Evolutionary conservation across 2,113 vertebrate species (phyloP), one percentile per base, ranked within the genome.

Genomic region (Cygnus buccinator): DNA sequence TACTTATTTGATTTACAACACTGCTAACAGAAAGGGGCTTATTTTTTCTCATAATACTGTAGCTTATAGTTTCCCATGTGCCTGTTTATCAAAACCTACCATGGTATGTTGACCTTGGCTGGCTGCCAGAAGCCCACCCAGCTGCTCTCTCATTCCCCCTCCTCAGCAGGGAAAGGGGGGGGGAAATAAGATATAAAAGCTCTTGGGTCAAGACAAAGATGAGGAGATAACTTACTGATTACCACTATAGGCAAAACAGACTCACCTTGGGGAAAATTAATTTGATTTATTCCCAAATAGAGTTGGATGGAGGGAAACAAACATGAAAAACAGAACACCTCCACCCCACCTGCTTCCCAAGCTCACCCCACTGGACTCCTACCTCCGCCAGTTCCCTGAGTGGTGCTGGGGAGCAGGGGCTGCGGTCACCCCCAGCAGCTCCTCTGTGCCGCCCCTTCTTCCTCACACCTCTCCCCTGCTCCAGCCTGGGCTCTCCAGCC

Each of bases 161-260:
- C 22, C 19, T 48, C n/a, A 35, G 6, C 0, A 1, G 10, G 28
- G 23, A 23, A 22, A 21, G 4, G 16, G 31, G 3, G 22, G 3
- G 22, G 26, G 87, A 86, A 28, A 55, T 18, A 62, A 9, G 19
- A 31, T 25, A 7, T 43, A 83, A 22, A 1, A 43, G 9, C 13
- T 25, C 6, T 3, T 35, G 37, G 15, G 23, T 68, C 29, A 70
- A 21, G 44, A 33, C n/a, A 14, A 50, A 73, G 61, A 52, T 8
- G 23, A 15, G 28, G 48, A 52, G 16, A 46, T 75, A 3, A 0
- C 8, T 46, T 74, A 35, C 7, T 11, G 68, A 1, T 17, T 63
- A 35, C 17, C 2, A 50, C 48, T 13, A 20, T 8, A 4, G 28
- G 10, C 4, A 66, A 65, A 65, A 28, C 1, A 28, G 16, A 52